A percentile compares a stretch with the other conserved stretches of the same genome.
These are phyloP conservation scores for Allacma fusca DNA, from an alignment of 2,888 invertebrate species.

Conservation along the genomic window DNA sequence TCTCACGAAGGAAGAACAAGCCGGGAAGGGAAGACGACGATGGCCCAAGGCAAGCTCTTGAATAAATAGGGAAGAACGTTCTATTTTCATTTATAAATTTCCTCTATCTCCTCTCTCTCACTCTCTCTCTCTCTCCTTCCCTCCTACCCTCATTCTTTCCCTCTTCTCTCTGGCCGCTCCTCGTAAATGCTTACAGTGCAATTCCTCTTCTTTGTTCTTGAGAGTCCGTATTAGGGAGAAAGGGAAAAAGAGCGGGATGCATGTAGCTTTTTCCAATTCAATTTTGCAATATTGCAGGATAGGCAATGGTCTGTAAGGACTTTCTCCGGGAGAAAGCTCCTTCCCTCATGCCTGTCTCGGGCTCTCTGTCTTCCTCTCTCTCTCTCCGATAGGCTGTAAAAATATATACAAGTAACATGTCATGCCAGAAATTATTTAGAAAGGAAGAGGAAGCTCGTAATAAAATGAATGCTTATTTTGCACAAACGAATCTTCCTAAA, in stretches of 20 bases:
- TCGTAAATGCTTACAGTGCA: conserved; percentile 36
- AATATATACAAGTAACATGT: conserved; percentile 7
- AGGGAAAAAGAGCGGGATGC: neutral
- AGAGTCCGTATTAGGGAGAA: neutral
- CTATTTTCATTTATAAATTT: conserved; percentile 39
- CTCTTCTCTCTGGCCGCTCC: neutral
- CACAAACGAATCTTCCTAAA: conserved; percentile 28
- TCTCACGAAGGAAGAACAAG: conserved; percentile 26
- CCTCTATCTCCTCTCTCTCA: neutral
- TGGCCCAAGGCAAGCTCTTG: conserved; percentile 29
- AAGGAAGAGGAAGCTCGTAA: conserved; percentile 39
- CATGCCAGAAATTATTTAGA: conserved; percentile 36
- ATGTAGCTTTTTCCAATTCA: too few species aligned
- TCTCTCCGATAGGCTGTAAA: neutral
- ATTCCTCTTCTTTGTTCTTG: conserved; percentile 32
- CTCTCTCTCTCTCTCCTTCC: too few species aligned
- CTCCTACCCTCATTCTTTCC: too few species aligned
- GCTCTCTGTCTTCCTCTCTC: neutral
- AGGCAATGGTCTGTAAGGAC: too few species aligned
- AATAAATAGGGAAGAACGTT: conserved; percentile 16
- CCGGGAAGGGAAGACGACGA: neutral
- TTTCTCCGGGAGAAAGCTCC: too few species aligned
- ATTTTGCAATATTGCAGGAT: too few species aligned
- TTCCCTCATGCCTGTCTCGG: too few species aligned
- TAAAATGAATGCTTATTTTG: conserved; percentile 42